Evolutionary conservation across 1,140 invertebrate species (phyloP), one percentile per base, ranked within the genome.

Genomic region (Cherax quadricarinatus): DNA sequence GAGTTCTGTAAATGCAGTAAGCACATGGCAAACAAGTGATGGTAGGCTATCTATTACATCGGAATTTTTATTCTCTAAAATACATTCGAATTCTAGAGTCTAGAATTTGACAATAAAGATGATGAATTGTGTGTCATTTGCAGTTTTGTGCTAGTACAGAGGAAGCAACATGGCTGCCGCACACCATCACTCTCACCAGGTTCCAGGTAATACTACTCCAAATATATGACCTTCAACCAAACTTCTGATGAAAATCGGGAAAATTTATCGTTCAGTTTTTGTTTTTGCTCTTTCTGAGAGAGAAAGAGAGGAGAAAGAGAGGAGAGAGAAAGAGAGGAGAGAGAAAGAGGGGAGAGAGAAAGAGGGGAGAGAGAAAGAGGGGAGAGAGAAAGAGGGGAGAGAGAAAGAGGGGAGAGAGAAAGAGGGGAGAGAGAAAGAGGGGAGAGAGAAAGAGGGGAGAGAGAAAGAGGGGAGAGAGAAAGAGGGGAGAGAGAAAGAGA

Each of bases 401-500:
- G 49, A 49, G 30, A 80, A 4, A 49, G 49, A 80, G 12, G 30
- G 49, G 16, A 53, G 6, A 53, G 21, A 81, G 49, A 81, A 21
- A 41, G 80, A 9, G 24, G 9, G 49, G 41, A 9, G 41, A 41
- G 41, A 9, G 41, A 24, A 51, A 16, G 16, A 16, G 24, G 49
- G 9, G 49, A 53, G 81, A 51, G 53, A 53, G 18, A 51, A 6
- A 83, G 48, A 83, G 53, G 18, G 49, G 5, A 24, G 24, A 49
- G 53, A 24, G 53, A 24, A 83, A 5, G 53, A 16, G 24, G 53
- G 14, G 53, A 60, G 48, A 24, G 80, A 21, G 24, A 21, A 49
- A 21, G 24, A 6, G 18, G 57, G 62, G 57, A 85, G 83, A 85
- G 48, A 49, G 83, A 62, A 21, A 49, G 83, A 62, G 30, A 85